phyloP scores from a whole-genome alignment of 2,797 vertebrate species.

The Dryobates pubescens region DNA sequence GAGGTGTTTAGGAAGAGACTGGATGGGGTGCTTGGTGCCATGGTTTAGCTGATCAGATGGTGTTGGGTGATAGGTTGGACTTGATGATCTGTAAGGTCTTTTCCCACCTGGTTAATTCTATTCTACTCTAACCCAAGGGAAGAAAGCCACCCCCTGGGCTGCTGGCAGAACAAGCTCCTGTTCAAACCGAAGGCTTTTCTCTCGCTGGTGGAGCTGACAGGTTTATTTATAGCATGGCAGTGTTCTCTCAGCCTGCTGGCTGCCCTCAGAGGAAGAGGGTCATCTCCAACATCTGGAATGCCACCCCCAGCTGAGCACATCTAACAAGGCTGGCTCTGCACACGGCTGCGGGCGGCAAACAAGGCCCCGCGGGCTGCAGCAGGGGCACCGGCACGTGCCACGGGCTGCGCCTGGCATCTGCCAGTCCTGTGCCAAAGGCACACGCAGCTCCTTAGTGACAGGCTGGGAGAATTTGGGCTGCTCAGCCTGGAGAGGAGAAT shows the following conservation, averaged over 20 bases:
- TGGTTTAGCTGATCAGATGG: too few species aligned
- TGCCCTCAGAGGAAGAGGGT: constrained; percentile 13
- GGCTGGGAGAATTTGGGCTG: neutral
- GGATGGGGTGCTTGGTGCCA: too few species aligned
- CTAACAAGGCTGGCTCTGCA: neutral
- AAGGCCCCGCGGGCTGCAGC: neutral
- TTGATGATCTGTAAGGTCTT: too few species aligned
- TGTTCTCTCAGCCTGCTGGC: neutral
- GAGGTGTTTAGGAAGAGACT: too few species aligned
- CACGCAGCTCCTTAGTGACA: neutral
- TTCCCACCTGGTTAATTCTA: too few species aligned
- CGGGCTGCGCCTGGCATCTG: neutral
- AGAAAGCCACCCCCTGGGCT: neutral
- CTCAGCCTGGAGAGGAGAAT: too few species aligned
- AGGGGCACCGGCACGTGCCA: neutral
- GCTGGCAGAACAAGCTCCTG: neutral
- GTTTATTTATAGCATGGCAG: constrained; percentile 49
- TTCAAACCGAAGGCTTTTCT: neutral
- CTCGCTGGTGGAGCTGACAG: neutral
- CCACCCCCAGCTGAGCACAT: neutral
- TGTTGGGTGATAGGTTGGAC: too few species aligned
- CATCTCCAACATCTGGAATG: constrained; percentile 26
- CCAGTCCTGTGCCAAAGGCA: neutral
- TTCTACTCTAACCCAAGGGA: neutral
- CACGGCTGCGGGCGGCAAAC: neutral